phyloP scores from a whole-genome alignment of 1,140 invertebrate genomes.

The Matsumurasca onukii region DNA sequence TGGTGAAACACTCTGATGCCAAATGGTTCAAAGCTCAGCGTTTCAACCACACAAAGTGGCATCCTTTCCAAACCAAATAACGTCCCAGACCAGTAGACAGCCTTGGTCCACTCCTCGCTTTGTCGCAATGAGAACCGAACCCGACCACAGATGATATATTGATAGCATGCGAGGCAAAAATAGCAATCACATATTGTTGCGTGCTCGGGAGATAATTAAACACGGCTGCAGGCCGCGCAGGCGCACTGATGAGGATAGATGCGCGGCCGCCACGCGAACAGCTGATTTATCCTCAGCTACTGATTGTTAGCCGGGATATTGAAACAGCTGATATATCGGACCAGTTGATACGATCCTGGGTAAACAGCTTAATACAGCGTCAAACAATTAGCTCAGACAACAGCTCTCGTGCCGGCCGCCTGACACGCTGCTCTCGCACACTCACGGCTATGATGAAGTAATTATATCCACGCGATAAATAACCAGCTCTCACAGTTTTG shows the following conservation, averaged over 20 bases:
- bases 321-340: conserved; percentile 20
- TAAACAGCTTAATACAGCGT: conserved; percentile 4
- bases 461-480: too few species aligned
- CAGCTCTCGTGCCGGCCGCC: too few species aligned
- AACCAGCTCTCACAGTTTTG: too few species aligned
- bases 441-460: too few species aligned
- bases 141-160: conserved; percentile 3
- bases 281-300: not conserved
- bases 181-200: conserved; percentile 13
- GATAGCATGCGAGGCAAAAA: conserved; percentile 1
- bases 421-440: too few species aligned
- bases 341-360: not conserved
- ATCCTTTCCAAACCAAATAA: too few species aligned
- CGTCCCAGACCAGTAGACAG: too few species aligned
- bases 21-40: too few species aligned
- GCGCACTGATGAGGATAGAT: conserved; percentile 23
- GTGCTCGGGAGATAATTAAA: not conserved
- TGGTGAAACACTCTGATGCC: too few species aligned
- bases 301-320: not conserved
- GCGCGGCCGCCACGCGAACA: conserved; percentile 1
- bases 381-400: not conserved
- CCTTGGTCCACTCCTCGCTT: too few species aligned
- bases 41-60: too few species aligned
- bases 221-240: not conserved
- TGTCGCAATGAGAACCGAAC: too few species aligned